Evolutionary conservation across 2,797 vertebrate genomes (phyloP), one percentile per base, ranked within the genome.

Genomic region (Oreortyx pictus): DNA sequence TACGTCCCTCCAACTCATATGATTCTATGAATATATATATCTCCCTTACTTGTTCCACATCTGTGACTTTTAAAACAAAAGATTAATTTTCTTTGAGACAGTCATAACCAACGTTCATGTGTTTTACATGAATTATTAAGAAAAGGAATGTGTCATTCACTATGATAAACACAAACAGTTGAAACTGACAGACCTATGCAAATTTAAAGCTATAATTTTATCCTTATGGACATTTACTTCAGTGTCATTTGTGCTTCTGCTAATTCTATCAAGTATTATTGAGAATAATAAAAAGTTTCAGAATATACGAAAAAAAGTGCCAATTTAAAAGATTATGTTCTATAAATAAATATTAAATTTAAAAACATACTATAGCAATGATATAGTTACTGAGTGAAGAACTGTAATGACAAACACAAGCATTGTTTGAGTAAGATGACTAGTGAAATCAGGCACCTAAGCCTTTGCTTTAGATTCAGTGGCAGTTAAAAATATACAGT

Each of bases 61-160:
- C 24, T 81, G 14, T 77, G 16, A 12, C 0, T n/a, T 12, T 16
- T 41, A 37, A 83, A 44, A 47, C 3, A 79, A 57, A 77, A 41
- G 9, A 35, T 57, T 81, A 0, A n/a, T 84, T 84, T 65, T 1
- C 27, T 84, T 57, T 68, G 44, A 37, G 18, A 54, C 11, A 61
- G 5, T 11, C 22, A 57, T 3, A 4, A 70, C 23, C 5, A 23
- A 16, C 27, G 5, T 31, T 15, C 12, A 1, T 7, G 14, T 0
- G 0, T 67, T 47, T 47, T 72, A 39, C 35, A 3, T 54, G 8
- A 70, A 77, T 1, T 0, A 50, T 61, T 61, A 67, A 64, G 35
- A 54, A 75, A 9, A 64, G 4, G 35, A 59, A 56, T 9, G 49
- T 59, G 29, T 56, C 61, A n/a, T 79, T 83, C 23, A 61, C 0